Base-by-base conservation (phyloP, 2,888 invertebrate genomes). In the Alcis repandata region DNA sequence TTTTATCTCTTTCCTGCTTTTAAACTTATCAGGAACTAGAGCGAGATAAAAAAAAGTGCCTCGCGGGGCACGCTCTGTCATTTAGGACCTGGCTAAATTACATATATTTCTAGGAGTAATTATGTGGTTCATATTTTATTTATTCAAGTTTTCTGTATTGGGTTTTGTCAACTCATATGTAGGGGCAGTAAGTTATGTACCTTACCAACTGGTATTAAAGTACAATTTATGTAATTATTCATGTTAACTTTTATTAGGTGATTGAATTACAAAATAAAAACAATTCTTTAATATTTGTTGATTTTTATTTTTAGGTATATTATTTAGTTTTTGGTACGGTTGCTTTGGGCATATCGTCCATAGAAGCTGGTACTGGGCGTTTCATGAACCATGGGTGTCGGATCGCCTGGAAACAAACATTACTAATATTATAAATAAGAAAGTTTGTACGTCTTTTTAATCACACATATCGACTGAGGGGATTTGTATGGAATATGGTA, bases 341-440 rank as follows among this genome's bases (percentile, higher is more conserved):
- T 1, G 96, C 96, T 82, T 95, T 95, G 2, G 97, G 96, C 93
- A 97, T 94, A 62, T 96, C 95, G 51, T 94, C 89, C 72, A 96
- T 85, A 7, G 94, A 78, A 32, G 96, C 95, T 4, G 96, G 95
- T 27, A 94, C 87, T 0, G 97, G 97, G 65, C 94, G 92, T 0
- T 93, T 94, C 78, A 94, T 94, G 85, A 98, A 97, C 93, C 97
- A 98, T 15, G 90, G 89, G 83, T 97, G 96, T 51, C 94, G 89
- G 38, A 97, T 83, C 7, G 97, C 97, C 97, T 97, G 89, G 43
- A 94, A 93, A 69, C 73, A 66, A 49, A 53, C 1, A 33, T 33
- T 11, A 11, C 10, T 17, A 8, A 17, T 46, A 13, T 3, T 11
- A 11, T 8, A n/a, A 46, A 46, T 11, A 43, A 15, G 15, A n/a